These are phyloP conservation scores for Helicoverpa zea DNA, from an alignment of 1,140 invertebrate genomes.

Conservation along the genomic window DNA sequence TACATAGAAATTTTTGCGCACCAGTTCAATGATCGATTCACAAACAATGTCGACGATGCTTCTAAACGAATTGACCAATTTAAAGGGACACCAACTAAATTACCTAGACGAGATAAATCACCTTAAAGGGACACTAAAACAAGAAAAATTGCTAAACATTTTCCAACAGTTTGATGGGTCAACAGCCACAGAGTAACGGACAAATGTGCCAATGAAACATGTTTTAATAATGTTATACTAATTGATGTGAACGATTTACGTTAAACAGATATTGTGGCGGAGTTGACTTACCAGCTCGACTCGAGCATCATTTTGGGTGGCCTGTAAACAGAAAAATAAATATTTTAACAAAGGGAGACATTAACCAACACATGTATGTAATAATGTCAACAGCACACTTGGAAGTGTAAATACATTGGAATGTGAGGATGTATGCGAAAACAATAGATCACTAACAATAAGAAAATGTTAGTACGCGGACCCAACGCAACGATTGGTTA, in stretches of 20 bases:
- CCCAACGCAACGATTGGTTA: conserved; percentile 7
- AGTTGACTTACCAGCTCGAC: conserved; percentile 79
- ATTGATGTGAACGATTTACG: conserved; percentile 30
- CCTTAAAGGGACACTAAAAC: conserved; percentile 19
- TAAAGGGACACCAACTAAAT: conserved; percentile 27
- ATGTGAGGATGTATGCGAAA: conserved; percentile 11
- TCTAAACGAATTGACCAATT: conserved; percentile 20
- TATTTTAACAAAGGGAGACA: conserved; percentile 41
- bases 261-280: conserved; percentile 8
- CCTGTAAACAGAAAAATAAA: conserved; percentile 70
- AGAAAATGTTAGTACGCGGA: conserved; percentile 26
- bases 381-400: conserved; percentile 14
- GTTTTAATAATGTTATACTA: conserved; percentile 16
- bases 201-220: conserved; percentile 37
- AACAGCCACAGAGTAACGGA: conserved; percentile 40
- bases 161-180: conserved; percentile 28
- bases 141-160: conserved; percentile 13
- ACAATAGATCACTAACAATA: conserved; percentile 22
- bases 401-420: not conserved
- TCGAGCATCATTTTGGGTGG: conserved; percentile 86
- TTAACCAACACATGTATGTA: conserved; percentile 23
- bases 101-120: conserved; percentile 34
- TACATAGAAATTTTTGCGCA: conserved; percentile 14
- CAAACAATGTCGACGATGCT: conserved; percentile 15
- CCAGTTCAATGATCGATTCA: conserved; percentile 18